Percentiles rank a stretch among this genome's conserved stretches.
These are phyloP conservation scores for Xiphorhynchus elegans DNA, from an alignment of 2,113 vertebrate species.

Conservation along the genomic window DNA sequence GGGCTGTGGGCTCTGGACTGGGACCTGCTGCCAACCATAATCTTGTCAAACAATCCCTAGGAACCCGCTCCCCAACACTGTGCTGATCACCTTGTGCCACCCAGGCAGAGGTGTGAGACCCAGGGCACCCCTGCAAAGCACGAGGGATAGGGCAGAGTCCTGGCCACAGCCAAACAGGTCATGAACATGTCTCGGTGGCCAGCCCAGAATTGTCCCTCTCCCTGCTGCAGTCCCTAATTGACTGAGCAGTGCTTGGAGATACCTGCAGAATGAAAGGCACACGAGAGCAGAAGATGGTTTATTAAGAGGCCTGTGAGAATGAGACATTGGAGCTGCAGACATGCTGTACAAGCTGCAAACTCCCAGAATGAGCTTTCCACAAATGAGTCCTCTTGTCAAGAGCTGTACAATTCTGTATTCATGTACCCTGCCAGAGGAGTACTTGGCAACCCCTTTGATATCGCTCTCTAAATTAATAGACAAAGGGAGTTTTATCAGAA, in stretches of 20 bases:
- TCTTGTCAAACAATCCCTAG: background rate
- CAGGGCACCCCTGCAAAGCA: background rate
- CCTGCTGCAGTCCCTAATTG: conserved; percentile 1
- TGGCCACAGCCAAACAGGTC: background rate
- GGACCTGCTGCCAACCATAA: background rate
- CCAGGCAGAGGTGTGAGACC: background rate
- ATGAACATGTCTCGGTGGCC: rapidly evolving
- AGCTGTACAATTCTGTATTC: conserved; percentile 21
- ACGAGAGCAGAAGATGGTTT: background rate
- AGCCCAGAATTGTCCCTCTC: background rate
- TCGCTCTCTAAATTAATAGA: conserved; percentile 62
- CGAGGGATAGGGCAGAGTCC: background rate
- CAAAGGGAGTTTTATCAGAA: conserved; percentile 61
- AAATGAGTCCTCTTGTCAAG: conserved; percentile 64
- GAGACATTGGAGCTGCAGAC: conserved; percentile 28
- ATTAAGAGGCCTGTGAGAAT: conserved; percentile 49
- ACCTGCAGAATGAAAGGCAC: conserved; percentile 35
- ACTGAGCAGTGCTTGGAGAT: background rate
- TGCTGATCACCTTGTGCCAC: background rate
- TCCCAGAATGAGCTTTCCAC: conserved; percentile 55
- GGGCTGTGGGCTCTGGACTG: background rate
- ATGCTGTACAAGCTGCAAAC: conserved; percentile 24
- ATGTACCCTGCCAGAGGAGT: conserved; percentile 53
- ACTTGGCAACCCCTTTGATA: conserved; percentile 68
- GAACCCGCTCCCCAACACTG: background rate